Conservation (phyloP, 1,140 invertebrate species). For the Liolophura sinensis region DNA sequence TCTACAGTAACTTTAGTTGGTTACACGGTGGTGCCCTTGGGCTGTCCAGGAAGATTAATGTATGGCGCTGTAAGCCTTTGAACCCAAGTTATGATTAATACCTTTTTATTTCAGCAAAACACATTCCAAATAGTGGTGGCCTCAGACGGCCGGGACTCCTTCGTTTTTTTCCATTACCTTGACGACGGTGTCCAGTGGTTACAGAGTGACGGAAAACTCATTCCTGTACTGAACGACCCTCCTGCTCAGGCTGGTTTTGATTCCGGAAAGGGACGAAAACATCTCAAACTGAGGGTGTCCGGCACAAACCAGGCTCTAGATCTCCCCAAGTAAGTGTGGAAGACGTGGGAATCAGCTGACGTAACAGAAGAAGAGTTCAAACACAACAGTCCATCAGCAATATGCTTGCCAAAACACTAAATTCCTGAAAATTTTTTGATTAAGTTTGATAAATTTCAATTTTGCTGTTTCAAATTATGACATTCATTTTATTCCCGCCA, state of each 20-base stretch:
- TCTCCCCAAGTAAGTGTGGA: constrained; percentile 69
- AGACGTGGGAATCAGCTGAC: not conserved
- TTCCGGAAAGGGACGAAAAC: constrained; percentile 74
- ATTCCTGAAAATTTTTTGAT: no score
- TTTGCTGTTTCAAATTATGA: no score
- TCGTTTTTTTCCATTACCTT: constrained; percentile 83
- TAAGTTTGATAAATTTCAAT: no score
- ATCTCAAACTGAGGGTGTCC: constrained; percentile 73
- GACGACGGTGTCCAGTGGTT: constrained; percentile 90
- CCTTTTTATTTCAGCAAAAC: constrained; percentile 63
- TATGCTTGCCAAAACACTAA: no score
- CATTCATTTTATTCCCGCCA: no score
- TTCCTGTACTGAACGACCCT: constrained; percentile 74
- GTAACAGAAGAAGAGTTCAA: no score
- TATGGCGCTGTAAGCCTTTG: no score
- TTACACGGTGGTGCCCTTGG: no score
- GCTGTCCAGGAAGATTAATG: no score
- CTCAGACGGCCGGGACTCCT: constrained; percentile 80
- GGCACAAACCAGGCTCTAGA: constrained; percentile 82
- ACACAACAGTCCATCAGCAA: no score
- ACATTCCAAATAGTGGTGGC: constrained; percentile 84
- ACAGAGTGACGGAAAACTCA: constrained; percentile 68
- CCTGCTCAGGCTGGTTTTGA: constrained; percentile 91
- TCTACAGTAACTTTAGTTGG: no score
- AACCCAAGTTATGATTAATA: no score